Evolutionary conservation across 2,797 vertebrate species (phyloP), one percentile per base, ranked within the genome.

Genomic region (Simalia tracyae): DNA sequence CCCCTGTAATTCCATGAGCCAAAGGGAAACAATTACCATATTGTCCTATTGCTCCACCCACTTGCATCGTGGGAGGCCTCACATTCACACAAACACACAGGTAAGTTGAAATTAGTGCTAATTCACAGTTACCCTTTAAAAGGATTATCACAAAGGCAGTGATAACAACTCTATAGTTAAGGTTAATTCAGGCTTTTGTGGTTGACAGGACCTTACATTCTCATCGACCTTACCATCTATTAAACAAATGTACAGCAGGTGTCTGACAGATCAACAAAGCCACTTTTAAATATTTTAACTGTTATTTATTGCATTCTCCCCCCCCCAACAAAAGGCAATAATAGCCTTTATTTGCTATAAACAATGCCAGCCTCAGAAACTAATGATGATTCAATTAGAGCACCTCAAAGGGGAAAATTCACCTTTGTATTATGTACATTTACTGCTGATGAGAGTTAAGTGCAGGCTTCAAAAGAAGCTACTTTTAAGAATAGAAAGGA

Each of bases 341-440:
- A 94, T 92, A 96, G 88, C 84, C 91, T 93, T 26, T 4, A 93
- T 94, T 96, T 94, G 90, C 94, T 96, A 91, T 93, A 91, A 96
- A 46, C 76, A 95, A 92, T 0, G 28, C 94, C 95, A 96, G 94
- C 89, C 95, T 94, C 92, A 95, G 94, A 91, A 96, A 90, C 91
- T 96, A 96, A 96, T 95, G 94, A 93, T 95, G 94, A 96, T 97
- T 96, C 94, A 96, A 95, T 96, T 96, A 94, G 8, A 0, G 90
- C 89, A 94, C 94, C 95, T 96, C 94, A 96, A 96, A 94, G 95
- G 96, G 96, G 87, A 95, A 94, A 97, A 97, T 97, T 96, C 96
- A 97, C 96, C 92, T 95, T 93, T 94, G 93, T 93, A 89, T 66
- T 93, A 89, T 66, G 94, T 87, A 89, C 92, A 94, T 95, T 95